A percentile compares a stretch with the other conserved stretches of the same genome.
Conservation (phyloP, 2,113 vertebrate genomes). For the Megaceryle maxima region DNA sequence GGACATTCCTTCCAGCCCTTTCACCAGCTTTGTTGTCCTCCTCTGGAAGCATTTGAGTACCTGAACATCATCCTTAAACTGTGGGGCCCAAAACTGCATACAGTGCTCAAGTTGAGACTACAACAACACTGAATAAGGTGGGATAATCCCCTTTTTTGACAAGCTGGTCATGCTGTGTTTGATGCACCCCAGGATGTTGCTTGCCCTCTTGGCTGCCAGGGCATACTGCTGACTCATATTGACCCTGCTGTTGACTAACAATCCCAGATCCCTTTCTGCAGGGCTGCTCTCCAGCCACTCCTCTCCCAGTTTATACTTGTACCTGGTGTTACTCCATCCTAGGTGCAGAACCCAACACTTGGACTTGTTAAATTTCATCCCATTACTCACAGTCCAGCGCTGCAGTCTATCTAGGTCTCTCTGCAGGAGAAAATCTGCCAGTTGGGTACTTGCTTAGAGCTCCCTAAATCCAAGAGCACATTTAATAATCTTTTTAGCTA, state of each 20-base stretch:
- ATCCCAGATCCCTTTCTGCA: background rate
- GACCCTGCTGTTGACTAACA: background rate
- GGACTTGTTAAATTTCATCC: background rate
- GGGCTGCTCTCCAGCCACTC: background rate
- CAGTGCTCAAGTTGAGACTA: background rate
- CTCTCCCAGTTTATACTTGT: background rate
- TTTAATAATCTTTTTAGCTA: background rate
- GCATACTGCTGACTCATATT: background rate
- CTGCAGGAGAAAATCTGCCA: background rate
- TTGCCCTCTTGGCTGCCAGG: background rate
- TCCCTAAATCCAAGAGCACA: background rate
- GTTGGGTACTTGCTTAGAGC: background rate
- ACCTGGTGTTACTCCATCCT: accelerated
- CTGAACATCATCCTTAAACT: background rate
- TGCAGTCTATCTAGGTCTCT: background rate
- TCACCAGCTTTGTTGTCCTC: background rate
- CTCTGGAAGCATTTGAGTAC: background rate
- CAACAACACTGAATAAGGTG: background rate
- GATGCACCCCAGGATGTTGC: background rate
- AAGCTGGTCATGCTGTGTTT: accelerated
- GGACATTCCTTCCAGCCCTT: background rate
- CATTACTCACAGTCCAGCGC: background rate
- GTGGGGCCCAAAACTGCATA: background rate
- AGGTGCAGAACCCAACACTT: background rate
- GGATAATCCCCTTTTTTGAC: too few relatives aligned